Evolutionary conservation across 2,888 invertebrate species (phyloP), one percentile per base, ranked within the genome.

Genomic region (Strigamia maritima): DNA sequence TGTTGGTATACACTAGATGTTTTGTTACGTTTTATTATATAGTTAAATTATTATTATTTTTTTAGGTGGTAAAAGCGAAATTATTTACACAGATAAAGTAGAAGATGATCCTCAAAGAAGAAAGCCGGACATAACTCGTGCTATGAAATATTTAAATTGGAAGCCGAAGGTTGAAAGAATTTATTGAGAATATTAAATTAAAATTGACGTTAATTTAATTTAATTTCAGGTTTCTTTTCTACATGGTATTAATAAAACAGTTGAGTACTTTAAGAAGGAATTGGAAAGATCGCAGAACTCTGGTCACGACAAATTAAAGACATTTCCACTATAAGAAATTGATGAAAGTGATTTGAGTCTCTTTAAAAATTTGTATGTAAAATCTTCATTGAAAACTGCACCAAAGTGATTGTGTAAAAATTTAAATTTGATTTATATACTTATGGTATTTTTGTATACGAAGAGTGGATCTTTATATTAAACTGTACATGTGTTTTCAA

Each of bases 51-150:
- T 38, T 78, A 35, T 26, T 76, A 6, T 31, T 3, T 76, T 22
- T 54, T 92, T 93, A 84, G 97, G 95, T 16, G 94, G 95, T 38
- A 90, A 91, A 44, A 97, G 95, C 86, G 90, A 91, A 84, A 92
- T 99, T 80, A 89, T 92, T 24, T 92, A 94, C 83, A 90, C 92
- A 81, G 92, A 93, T 24, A 94, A 95, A 4, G 93, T 97, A 76
- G 93, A 95, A 85, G 99, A 99, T 86, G 99, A 99, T 88, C 99
- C 99, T 0, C 95, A 96, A 85, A 89, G 95, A 81, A 89, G 99
- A 75, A 92, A 93, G 82, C 99, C 99, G 0, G 96, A 98, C 86
- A 99, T 99, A 82, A 90, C 91, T 0, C 88, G 94, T 79, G 99
- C 99, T 3, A 92, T 92, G 84, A 90, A 90, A 80, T 90, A 92